phyloP scores from a whole-genome alignment of 2,113 vertebrate genomes.

The Tachuris rubrigastra region DNA sequence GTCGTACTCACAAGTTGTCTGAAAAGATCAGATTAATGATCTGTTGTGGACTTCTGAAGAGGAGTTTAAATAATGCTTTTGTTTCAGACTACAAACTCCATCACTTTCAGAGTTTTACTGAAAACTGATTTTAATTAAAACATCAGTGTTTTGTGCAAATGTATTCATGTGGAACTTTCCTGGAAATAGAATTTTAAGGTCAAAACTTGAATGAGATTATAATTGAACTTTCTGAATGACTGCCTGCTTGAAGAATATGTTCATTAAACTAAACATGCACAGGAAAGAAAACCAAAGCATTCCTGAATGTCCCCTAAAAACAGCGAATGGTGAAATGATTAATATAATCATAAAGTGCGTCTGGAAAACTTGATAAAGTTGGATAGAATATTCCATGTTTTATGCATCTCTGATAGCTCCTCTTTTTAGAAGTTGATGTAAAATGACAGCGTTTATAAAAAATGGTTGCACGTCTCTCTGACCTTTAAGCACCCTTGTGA shows the following conservation, averaged over 20 bases:
- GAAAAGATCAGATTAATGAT: background rate
- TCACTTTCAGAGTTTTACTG: background rate
- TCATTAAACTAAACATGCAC: background rate
- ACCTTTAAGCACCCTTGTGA: background rate
- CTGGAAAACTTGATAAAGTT: background rate
- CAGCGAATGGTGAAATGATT: background rate
- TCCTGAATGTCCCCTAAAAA: background rate
- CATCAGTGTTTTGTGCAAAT: background rate
- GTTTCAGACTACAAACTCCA: background rate
- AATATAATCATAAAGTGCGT: background rate
- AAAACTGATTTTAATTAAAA: constrained; percentile 26
- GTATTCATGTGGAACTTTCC: background rate
- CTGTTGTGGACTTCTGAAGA: background rate
- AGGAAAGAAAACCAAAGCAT: background rate
- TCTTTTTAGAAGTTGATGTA: background rate
- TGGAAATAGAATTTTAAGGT: background rate
- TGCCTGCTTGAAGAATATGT: background rate
- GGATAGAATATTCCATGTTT: background rate
- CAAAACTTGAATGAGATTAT: constrained; percentile 15
- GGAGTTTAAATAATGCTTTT: background rate
- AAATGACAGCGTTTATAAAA: background rate
- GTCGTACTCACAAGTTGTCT: background rate
- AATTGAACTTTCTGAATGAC: constrained; percentile 24
- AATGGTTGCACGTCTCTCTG: background rate
- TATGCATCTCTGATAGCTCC: background rate